Conservation (phyloP, 2,797 vertebrate species). For the Champsocephalus esox region DNA sequence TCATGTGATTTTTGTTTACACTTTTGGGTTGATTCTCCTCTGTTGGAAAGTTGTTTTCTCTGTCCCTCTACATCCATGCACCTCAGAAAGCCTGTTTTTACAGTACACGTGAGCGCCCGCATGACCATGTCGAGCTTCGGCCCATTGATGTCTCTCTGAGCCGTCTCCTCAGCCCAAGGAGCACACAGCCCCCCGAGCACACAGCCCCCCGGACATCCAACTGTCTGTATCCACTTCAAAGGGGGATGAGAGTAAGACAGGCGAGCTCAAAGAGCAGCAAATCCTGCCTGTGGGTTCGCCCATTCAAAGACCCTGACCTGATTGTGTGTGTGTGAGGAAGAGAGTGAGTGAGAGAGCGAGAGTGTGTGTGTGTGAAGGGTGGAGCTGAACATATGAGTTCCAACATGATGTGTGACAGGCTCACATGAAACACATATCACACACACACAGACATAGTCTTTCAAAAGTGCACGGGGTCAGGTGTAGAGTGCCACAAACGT, state of each 20-base stretch:
- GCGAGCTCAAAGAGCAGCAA: constrained; percentile 57
- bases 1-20: constrained; percentile 66
- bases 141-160: constrained; percentile 63
- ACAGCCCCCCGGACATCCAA: constrained; percentile 57
- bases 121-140: constrained; percentile 54
- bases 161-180: constrained; percentile 54
- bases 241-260: constrained; percentile 57
- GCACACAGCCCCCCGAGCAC: constrained; percentile 49
- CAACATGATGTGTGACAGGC: constrained; percentile 43
- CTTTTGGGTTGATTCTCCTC: constrained; percentile 45
- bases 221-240: constrained; percentile 74
- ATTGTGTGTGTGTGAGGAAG: neutral
- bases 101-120: constrained; percentile 10
- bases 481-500: constrained; percentile 32
- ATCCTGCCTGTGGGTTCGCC: constrained; percentile 59
- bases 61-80: constrained; percentile 21
- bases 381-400: constrained; percentile 17
- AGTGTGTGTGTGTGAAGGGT: neutral
- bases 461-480: constrained; percentile 43
- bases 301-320: constrained; percentile 51
- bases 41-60: constrained; percentile 24
- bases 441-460: neutral
- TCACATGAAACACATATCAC: constrained; percentile 28
- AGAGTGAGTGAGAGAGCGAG: neutral
- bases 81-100: constrained; percentile 34